Percentiles rank a stretch among this genome's conserved stretches.
Evolutionary conservation across 2,888 invertebrate genomes (phyloP).

Genomic region (Galerucella nymphaeae): DNA sequence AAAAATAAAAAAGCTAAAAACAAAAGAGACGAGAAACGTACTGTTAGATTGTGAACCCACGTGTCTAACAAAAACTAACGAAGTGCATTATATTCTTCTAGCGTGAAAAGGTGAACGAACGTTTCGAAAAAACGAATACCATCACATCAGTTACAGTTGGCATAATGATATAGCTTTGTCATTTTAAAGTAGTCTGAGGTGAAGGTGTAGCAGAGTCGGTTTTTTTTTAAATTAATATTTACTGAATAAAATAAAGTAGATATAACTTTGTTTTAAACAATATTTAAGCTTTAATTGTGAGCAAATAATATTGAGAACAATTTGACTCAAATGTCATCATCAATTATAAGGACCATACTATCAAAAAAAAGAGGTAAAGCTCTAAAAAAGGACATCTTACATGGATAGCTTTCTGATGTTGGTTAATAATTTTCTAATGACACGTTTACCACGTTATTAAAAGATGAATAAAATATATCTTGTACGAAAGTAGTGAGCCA

Average conservation of each 20-base stretch:
- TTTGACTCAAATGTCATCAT: too few species aligned
- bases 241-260: not conserved
- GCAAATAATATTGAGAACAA: too few species aligned
- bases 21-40: conserved; percentile 4
- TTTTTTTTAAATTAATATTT: conserved; percentile 1
- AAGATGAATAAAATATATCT: not conserved
- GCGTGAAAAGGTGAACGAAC: conserved; percentile 36
- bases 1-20: not conserved
- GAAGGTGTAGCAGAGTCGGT: conserved; percentile 11
- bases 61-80: conserved; percentile 16
- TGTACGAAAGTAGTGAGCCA: conserved; percentile 5
- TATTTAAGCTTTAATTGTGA: too few species aligned
- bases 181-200: conserved; percentile 26
- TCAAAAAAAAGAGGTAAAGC: too few species aligned
- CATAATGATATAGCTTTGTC: conserved; percentile 28
- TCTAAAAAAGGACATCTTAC: too few species aligned
- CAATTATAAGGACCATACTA: too few species aligned
- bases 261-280: too few species aligned
- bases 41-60: conserved; percentile 6
- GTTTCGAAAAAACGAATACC: conserved; percentile 29
- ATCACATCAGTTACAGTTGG: conserved; percentile 33
- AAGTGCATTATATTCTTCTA: conserved; percentile 29
- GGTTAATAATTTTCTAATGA: too few species aligned
- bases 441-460: not conserved
- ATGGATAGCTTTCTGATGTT: not conserved